phyloP scores from a whole-genome alignment of 1,140 invertebrate genomes.

The Neuroterus valhalla region DNA sequence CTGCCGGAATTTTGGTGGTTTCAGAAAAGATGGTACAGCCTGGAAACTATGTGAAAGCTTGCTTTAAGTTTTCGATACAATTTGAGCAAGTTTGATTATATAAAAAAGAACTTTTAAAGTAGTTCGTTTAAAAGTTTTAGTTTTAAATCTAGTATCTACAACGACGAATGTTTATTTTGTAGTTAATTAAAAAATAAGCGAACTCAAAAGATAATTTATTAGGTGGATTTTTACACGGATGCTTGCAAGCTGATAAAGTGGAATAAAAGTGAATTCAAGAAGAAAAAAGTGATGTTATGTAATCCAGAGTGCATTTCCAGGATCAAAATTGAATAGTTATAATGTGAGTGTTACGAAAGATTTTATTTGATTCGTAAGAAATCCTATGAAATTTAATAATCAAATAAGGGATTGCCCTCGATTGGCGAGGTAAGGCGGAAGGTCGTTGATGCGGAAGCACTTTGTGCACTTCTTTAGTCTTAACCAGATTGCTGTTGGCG shows the following conservation, averaged over 20 bases:
- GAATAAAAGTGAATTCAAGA: background rate
- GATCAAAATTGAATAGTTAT: constrained; percentile 13
- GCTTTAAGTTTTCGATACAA: too few species aligned
- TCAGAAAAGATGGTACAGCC: background rate
- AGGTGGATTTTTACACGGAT: background rate
- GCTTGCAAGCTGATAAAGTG: background rate
- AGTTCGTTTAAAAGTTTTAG: too few species aligned
- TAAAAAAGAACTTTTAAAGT: background rate
- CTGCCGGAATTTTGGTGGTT: too few species aligned
- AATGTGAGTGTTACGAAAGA: constrained; percentile 18
- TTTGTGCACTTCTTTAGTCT: background rate
- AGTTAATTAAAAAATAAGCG: background rate
- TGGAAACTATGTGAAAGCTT: background rate
- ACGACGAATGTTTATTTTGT: background rate
- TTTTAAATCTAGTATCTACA: background rate
- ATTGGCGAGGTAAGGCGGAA: background rate
- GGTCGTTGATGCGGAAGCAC: constrained; percentile 1
- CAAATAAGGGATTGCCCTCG: constrained; percentile 12
- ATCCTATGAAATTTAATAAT: constrained; percentile 10
- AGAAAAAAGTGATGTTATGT: constrained; percentile 11
- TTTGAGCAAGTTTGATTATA: background rate
- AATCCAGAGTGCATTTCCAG: background rate
- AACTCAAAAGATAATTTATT: too few species aligned
- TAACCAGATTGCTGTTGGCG: background rate
- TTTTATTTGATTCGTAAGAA: background rate